Conservation (phyloP, 1,140 invertebrate genomes). For the Drosophila sucinea region DNA sequence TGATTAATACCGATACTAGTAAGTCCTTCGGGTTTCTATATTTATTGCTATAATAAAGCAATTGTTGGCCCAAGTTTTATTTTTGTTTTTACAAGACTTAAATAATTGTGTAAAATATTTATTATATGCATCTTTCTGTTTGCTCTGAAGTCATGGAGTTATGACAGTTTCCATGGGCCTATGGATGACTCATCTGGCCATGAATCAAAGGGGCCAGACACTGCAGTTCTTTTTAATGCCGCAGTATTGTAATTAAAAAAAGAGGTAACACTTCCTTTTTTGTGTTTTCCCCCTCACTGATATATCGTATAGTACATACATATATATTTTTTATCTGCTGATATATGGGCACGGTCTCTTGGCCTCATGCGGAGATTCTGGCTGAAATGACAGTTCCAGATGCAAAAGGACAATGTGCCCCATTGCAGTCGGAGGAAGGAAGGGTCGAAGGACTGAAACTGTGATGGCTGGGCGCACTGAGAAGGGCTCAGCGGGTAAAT, state of each 20-base stretch:
- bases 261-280: slow-evolving; percentile 49
- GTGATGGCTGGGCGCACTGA: background rate
- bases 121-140: background rate
- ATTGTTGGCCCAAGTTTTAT: too few relatives aligned
- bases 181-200: slow-evolving; percentile 48
- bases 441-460: slow-evolving; percentile 21
- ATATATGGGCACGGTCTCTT: slow-evolving; percentile 2
- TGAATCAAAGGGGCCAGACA: slow-evolving; percentile 50
- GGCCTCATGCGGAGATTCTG: slow-evolving; percentile 50
- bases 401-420: slow-evolving; percentile 60
- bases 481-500: slow-evolving; percentile 55
- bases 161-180: slow-evolving; percentile 22
- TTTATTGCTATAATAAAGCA: too few relatives aligned
- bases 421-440: background rate
- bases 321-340: background rate
- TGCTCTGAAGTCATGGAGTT: slow-evolving; percentile 13
- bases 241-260: slow-evolving; percentile 80
- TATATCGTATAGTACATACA: slow-evolving; percentile 33
- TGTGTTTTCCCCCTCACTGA: slow-evolving; percentile 32
- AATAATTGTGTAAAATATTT: slow-evolving; percentile 5
- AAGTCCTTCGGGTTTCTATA: too few relatives aligned
- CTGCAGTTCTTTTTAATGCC: slow-evolving; percentile 62
- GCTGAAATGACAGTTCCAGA: slow-evolving; percentile 70
- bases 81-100: background rate
- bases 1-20: too few relatives aligned